Evolutionary conservation across 2,797 vertebrate species (phyloP).

Genomic region (Australoheros facetus): DNA sequence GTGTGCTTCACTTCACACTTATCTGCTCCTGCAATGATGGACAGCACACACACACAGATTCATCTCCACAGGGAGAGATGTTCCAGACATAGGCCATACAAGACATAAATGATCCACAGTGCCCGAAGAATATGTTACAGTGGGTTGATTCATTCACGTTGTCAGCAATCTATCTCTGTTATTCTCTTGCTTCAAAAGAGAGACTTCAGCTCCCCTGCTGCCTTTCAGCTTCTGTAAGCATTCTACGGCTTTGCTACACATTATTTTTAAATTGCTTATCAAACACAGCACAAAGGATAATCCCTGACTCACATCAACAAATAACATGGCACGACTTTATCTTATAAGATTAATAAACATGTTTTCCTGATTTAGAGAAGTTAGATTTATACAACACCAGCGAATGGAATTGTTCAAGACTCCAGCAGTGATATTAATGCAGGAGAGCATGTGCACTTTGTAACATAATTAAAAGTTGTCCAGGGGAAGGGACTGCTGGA

Average conservation of each 20-base stretch:
- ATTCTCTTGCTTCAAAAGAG: constrained; percentile 28
- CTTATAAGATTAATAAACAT: constrained; percentile 50
- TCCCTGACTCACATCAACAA: constrained; percentile 37
- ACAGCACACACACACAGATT: constrained; percentile 55
- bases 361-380: constrained; percentile 54
- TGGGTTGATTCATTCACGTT: constrained; percentile 53
- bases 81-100: constrained; percentile 56
- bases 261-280: constrained; percentile 57
- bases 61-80: constrained; percentile 59
- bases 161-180: constrained; percentile 43
- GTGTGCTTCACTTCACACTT: constrained; percentile 68
- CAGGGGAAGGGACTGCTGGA: constrained; percentile 65
- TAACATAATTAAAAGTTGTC: constrained; percentile 82
- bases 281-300: constrained; percentile 42
- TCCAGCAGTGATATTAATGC: constrained; percentile 68
- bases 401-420: constrained; percentile 58
- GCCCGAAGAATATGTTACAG: constrained; percentile 45
- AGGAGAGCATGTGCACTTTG: constrained; percentile 69
- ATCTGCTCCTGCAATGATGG: constrained; percentile 63
- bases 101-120: constrained; percentile 63
- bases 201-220: constrained; percentile 33
- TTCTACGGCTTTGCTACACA: constrained; percentile 5
- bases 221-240: constrained; percentile 35
- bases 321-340: constrained; percentile 47
- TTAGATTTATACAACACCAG: constrained; percentile 25